A percentile compares a stretch with the other conserved stretches of the same genome.
phyloP scores from a whole-genome alignment of 2,797 vertebrate genomes.

The Triplophysa bombifrons region DNA sequence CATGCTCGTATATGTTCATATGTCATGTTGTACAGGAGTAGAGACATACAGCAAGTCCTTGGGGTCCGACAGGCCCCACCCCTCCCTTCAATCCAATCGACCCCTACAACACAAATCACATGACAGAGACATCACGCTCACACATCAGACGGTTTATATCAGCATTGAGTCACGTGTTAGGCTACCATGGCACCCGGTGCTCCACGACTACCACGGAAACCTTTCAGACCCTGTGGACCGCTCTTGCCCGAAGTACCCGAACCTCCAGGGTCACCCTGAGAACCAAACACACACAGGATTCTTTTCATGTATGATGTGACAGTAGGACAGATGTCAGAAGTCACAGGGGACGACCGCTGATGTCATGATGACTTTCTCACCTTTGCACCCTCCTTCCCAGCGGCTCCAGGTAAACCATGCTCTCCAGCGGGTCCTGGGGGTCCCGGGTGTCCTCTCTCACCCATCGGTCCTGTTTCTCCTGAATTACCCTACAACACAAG shows the following conservation, averaged over 20 bases:
- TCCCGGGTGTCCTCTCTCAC: slow-evolving; percentile 93
- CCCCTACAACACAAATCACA: slow-evolving; percentile 75
- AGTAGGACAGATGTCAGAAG: neutral
- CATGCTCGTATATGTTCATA: neutral
- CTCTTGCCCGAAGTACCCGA: slow-evolving; percentile 88
- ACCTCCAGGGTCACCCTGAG: slow-evolving; percentile 90
- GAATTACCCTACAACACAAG: slow-evolving; percentile 84
- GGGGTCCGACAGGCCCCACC: slow-evolving; percentile 83
- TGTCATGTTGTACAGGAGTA: neutral
- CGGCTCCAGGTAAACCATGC: slow-evolving; percentile 91
- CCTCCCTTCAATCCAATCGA: slow-evolving; percentile 91
- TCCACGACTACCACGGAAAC: slow-evolving; percentile 92
- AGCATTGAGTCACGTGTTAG: neutral
- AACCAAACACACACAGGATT: slow-evolving; percentile 12
- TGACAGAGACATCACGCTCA: neutral
- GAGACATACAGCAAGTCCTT: slow-evolving; percentile 85
- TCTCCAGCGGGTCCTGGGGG: slow-evolving; percentile 92
- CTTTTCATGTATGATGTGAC: no score
- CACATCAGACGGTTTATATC: no score
- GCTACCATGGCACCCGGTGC: slow-evolving; percentile 86
- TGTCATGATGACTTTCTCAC: slow-evolving; percentile 64
- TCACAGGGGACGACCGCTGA: neutral
- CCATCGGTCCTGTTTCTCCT: slow-evolving; percentile 90
- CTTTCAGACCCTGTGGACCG: slow-evolving; percentile 88
- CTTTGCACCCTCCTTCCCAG: slow-evolving; percentile 96